Evolutionary conservation across 1,140 invertebrate genomes (phyloP).

Genomic region (Lepidurus apus): DNA sequence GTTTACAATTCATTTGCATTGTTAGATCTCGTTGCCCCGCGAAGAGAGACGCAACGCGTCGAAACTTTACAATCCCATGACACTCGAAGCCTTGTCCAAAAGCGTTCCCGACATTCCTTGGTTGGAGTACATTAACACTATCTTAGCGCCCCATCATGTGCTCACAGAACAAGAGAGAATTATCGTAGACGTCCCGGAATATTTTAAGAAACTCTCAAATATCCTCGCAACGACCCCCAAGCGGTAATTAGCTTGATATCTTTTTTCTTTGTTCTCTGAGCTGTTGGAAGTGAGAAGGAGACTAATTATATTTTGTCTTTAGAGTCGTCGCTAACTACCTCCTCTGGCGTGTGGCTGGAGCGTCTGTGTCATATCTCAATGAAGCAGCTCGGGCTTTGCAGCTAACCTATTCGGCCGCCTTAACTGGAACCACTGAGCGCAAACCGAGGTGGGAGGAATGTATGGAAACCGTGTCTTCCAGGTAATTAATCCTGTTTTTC

Average conservation of each 20-base stretch:
- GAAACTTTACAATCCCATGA: slow-evolving; percentile 85
- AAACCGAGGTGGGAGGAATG: slow-evolving; percentile 83
- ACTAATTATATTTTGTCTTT: slow-evolving; percentile 35
- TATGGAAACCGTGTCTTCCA: slow-evolving; percentile 62
- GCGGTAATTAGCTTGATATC: slow-evolving; percentile 43
- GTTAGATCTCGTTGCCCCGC: slow-evolving; percentile 75
- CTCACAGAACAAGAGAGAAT: slow-evolving; percentile 66
- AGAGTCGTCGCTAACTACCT: slow-evolving; percentile 70
- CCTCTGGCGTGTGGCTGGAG: slow-evolving; percentile 69
- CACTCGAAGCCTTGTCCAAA: slow-evolving; percentile 62
- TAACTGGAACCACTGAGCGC: slow-evolving; percentile 66
- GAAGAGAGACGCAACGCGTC: slow-evolving; percentile 88
- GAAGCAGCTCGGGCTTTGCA: slow-evolving; percentile 64
- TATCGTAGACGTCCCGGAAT: slow-evolving; percentile 73
- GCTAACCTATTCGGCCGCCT: slow-evolving; percentile 62
- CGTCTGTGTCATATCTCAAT: slow-evolving; percentile 67
- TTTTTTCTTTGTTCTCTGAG: slow-evolving; percentile 29
- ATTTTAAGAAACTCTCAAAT: slow-evolving; percentile 60
- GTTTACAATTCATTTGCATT: slow-evolving; percentile 28
- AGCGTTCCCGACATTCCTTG: slow-evolving; percentile 72
- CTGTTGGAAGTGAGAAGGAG: background rate
- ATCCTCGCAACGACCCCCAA: slow-evolving; percentile 54
- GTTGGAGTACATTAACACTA: slow-evolving; percentile 70
- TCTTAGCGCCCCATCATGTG: slow-evolving; percentile 54
- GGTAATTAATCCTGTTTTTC: slow-evolving; percentile 45